Conservation (phyloP, 2,888 invertebrate species). For the Tanytarsus gracilentus region DNA sequence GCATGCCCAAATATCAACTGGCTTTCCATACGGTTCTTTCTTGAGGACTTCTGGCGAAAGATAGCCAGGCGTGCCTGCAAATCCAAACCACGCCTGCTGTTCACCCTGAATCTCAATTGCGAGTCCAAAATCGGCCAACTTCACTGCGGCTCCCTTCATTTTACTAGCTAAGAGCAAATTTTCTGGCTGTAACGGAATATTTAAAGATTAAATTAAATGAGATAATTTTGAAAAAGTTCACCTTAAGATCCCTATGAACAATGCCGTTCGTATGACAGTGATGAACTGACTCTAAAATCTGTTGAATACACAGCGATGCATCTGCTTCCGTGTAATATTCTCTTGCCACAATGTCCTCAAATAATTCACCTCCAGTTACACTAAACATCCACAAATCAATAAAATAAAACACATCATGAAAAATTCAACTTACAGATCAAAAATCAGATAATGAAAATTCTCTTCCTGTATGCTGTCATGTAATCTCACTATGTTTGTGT, state of each 20-base stretch:
- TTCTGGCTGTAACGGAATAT: too few relatives aligned
- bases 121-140: constrained; percentile 93
- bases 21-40: constrained; percentile 96
- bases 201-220: too few relatives aligned
- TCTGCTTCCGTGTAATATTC: constrained; percentile 99
- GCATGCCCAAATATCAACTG: constrained; percentile 99
- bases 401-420: too few relatives aligned
- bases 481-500: constrained; percentile 94
- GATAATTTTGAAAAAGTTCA: too few relatives aligned
- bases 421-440: constrained; percentile 67
- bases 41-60: constrained; percentile 93
- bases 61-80: constrained; percentile 95
- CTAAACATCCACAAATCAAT: too few relatives aligned
- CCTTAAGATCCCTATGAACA: constrained; percentile 81
- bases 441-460: constrained; percentile 92
- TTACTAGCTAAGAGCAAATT: constrained; percentile 93
- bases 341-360: constrained; percentile 93
- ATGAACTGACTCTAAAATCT: constrained; percentile 94
- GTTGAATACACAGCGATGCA: constrained; percentile 97
- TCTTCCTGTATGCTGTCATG: constrained; percentile 98
- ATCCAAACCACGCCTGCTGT: constrained; percentile 93
- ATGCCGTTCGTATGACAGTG: constrained; percentile 94
- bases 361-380: constrained; percentile 86
- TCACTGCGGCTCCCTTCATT: constrained; percentile 94
- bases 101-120: constrained; percentile 96